phyloP scores from a whole-genome alignment of 2,888 invertebrate genomes.

The Xanthorhoe spadicearia region DNA sequence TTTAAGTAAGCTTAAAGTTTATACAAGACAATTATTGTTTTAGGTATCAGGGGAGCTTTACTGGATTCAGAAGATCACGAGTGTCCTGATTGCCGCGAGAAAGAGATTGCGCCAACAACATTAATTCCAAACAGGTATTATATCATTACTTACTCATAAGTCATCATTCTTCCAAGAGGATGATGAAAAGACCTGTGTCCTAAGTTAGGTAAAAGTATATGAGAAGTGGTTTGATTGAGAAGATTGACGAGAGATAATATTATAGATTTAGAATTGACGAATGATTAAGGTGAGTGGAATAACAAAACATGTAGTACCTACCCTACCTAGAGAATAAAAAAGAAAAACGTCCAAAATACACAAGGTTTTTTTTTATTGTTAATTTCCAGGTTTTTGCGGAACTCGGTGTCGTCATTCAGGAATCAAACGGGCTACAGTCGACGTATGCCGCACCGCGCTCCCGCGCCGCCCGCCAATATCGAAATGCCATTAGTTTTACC shows the following conservation, averaged over 20 bases:
- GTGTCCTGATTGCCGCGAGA: constrained; percentile 97
- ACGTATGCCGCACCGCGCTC: constrained; percentile 68
- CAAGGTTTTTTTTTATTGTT: background rate
- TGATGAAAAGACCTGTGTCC: background rate
- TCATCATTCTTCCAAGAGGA: background rate
- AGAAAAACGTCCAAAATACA: too few relatives aligned
- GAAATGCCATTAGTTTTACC: constrained; percentile 46
- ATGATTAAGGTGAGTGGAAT: too few relatives aligned
- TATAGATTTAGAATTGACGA: too few relatives aligned
- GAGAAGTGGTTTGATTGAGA: too few relatives aligned
- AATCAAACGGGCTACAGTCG: constrained; percentile 95
- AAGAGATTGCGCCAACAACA: constrained; percentile 95
- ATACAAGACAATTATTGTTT: background rate
- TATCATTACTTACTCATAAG: background rate
- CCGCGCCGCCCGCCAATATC: constrained; percentile 51
- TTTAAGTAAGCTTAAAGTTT: too few relatives aligned
- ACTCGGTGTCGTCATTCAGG: constrained; percentile 94
- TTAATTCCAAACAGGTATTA: constrained; percentile 92
- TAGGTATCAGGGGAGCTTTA: constrained; percentile 94
- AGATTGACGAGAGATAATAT: too few relatives aligned
- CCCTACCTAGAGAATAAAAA: too few relatives aligned
- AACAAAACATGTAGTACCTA: too few relatives aligned
- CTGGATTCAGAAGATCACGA: constrained; percentile 97
- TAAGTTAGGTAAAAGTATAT: too few relatives aligned
- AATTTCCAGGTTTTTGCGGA: constrained; percentile 89